phyloP scores from a whole-genome alignment of 2,888 invertebrate species.

The Pachydiplax longipennis region DNA sequence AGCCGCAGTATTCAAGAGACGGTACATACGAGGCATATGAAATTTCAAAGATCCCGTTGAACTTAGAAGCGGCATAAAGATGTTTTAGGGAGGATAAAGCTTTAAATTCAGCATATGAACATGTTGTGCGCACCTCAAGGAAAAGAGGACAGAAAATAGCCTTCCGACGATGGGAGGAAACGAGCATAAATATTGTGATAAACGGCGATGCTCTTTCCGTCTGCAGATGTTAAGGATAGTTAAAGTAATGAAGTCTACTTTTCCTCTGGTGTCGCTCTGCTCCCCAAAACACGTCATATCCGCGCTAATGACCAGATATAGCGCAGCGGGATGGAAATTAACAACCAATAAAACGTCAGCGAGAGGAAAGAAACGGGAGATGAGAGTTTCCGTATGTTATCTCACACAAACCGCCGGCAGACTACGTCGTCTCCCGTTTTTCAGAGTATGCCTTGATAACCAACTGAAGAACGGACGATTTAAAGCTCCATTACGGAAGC shows the following conservation, averaged over 20 bases:
- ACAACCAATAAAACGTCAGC: too few relatives aligned
- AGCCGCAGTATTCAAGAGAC: background rate
- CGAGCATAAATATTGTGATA: too few relatives aligned
- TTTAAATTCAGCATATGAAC: too few relatives aligned
- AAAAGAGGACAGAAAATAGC: too few relatives aligned
- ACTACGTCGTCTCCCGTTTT: background rate
- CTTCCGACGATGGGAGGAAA: too few relatives aligned
- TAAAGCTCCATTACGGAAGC: background rate
- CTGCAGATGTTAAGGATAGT: too few relatives aligned
- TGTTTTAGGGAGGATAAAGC: background rate
- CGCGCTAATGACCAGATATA: background rate
- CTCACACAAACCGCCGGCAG: background rate
- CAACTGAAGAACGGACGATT: background rate
- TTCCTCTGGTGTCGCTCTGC: background rate
- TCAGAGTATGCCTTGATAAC: background rate
- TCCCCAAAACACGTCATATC: background rate
- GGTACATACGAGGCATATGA: background rate
- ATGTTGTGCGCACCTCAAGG: too few relatives aligned
- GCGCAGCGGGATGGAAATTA: background rate
- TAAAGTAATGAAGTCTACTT: background rate
- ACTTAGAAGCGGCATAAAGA: background rate
- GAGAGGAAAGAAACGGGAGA: background rate
- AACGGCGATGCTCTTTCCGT: too few relatives aligned
- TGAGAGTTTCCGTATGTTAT: background rate
- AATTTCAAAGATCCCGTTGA: background rate